phyloP scores from a whole-genome alignment of 1,140 invertebrate species.

The Agraylea sexmaculata region DNA sequence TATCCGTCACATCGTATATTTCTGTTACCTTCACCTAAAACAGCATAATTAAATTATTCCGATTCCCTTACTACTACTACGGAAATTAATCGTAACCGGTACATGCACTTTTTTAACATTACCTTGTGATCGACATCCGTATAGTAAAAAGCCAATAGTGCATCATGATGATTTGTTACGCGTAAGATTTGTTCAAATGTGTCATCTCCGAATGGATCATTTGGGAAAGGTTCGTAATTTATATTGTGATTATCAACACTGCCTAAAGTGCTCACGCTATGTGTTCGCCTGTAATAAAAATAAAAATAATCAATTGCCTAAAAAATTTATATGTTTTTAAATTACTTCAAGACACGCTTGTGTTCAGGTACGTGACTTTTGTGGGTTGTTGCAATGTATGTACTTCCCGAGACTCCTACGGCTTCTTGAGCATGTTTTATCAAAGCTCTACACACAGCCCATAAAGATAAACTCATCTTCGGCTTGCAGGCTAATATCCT shows the following conservation, averaged over 20 bases:
- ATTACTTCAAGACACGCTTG: no score
- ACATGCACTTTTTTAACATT: no score
- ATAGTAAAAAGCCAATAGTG: conserved; percentile 83
- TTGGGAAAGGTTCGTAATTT: no score
- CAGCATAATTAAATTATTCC: conserved; percentile 14
- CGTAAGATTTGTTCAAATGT: conserved; percentile 79
- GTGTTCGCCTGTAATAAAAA: conserved; percentile 26
- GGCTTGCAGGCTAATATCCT: conserved; percentile 37
- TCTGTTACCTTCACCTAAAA: conserved; percentile 67
- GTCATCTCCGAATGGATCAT: conserved; percentile 48
- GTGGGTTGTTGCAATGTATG: no score
- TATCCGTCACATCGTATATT: conserved; percentile 73
- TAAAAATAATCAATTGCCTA: conserved; percentile 4
- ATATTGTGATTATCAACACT: no score
- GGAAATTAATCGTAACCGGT: no score
- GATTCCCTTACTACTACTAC: no score
- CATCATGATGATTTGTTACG: conserved; percentile 73
- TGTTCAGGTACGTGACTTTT: no score
- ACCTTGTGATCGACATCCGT: conserved; percentile 75
- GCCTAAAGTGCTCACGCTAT: conserved; percentile 26
- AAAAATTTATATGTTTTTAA: no score
- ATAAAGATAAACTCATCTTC: conserved; percentile 36
- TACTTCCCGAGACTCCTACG: conserved; percentile 18
- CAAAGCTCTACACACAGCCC: conserved; percentile 29
- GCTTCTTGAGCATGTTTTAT: conserved; percentile 33